Base-by-base conservation (phyloP, 2,888 invertebrate species). In the Acanthosepion lycidas region DNA sequence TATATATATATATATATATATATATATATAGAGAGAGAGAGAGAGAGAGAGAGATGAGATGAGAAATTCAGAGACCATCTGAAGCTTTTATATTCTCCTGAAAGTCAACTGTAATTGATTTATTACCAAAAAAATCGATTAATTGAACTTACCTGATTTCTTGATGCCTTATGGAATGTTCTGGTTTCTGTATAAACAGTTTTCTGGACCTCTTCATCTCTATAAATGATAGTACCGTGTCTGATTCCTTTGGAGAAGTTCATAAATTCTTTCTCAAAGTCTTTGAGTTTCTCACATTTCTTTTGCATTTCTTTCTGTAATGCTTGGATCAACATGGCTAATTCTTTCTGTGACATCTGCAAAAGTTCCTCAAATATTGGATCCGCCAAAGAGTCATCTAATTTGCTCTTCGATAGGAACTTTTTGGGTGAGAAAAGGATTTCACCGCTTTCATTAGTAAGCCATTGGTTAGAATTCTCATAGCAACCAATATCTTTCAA, bases 231-330 rank as follows among this genome's bases (percentile, higher is more conserved):
- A 15, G 94, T 59, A 1, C 59, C 42, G 9, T 55, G 15, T 42
- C 26, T 42, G 42, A 94, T 55, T 94, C 59, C 59, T 48, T 94
- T 64, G n/a, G 28, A n/a, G 42, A 94, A 94, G n/a, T 95, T 94
- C 53, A 96, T 96, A 95, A 96, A 96, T 64, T 96, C 96, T 59
- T 96, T 95, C 95, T 96, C 96, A n/a, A 96, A 95, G 51, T 96
- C 96, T 94, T 96, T 95, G 18, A 96, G 94, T 95, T 96, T 96
- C 92, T 96, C 95, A 94, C 96, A 96, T 55, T 96, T 96, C 12
- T 95, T 95, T 91, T 95, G 95, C 51, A 96, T 95, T 94, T 96
- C 96, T 48, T 95, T 95, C 59, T 96, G 96, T 94, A 96, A 48
- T n/a, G 78, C 78, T 78, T 78, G 78, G 78, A n/a, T 78, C n/a